These are phyloP conservation scores for Indicator indicator DNA, from an alignment of 2,113 vertebrate species.

Conservation along the genomic window DNA sequence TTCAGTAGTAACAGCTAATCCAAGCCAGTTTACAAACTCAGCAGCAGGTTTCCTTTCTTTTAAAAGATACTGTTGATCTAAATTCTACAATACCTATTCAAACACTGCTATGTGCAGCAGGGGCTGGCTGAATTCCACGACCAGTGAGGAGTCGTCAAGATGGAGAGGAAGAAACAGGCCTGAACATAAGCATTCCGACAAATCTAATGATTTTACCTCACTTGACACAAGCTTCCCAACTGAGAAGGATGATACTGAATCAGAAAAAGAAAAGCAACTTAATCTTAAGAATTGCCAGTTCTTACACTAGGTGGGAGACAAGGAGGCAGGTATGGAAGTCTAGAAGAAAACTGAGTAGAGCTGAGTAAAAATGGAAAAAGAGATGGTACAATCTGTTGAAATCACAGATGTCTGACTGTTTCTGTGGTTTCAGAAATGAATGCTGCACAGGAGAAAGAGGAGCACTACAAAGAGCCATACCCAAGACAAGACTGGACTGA, in stretches of 20 bases:
- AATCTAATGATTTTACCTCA: background rate
- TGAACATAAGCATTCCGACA: background rate
- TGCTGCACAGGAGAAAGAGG: background rate
- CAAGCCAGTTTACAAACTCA: background rate
- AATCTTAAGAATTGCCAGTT: background rate
- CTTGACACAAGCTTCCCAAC: background rate
- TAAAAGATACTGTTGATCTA: background rate
- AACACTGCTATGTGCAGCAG: background rate
- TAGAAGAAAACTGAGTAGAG: background rate
- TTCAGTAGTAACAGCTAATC: background rate
- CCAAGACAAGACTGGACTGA: background rate
- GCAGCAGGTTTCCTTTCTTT: background rate
- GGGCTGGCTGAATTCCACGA: background rate
- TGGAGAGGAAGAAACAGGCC: background rate
- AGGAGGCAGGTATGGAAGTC: background rate
- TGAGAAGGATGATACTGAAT: background rate
- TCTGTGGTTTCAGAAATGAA: background rate
- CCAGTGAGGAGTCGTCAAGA: background rate
- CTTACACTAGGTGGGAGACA: background rate
- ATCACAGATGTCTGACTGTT: background rate
- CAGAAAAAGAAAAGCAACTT: background rate
- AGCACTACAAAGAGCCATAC: background rate
- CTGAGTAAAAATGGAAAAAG: background rate
- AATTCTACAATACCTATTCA: background rate
- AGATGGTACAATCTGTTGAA: background rate